Evolutionary conservation across 2,797 vertebrate genomes (phyloP).

Genomic region (Coregonus suidteri): DNA sequence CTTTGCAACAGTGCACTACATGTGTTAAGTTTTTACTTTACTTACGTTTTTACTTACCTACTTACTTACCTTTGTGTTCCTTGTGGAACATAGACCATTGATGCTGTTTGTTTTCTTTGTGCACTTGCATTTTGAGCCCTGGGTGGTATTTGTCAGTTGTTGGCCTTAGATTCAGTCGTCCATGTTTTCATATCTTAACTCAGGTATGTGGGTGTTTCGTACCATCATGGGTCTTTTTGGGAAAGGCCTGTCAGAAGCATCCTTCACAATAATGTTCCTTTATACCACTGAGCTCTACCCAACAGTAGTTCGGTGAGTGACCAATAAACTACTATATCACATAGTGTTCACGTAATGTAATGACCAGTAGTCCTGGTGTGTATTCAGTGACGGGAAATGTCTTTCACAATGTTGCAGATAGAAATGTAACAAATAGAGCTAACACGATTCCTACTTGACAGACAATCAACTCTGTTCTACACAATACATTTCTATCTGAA

Average conservation of each 20-base stretch:
- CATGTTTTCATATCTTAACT: background rate
- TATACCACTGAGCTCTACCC: slow-evolving; percentile 89
- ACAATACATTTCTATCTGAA: too few relatives aligned
- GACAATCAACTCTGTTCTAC: too few relatives aligned
- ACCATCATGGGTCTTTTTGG: slow-evolving; percentile 78
- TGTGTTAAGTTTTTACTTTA: too few relatives aligned
- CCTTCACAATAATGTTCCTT: slow-evolving; percentile 83
- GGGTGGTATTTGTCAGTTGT: background rate
- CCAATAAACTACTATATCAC: background rate
- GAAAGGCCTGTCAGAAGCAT: slow-evolving; percentile 83
- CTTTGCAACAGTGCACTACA: too few relatives aligned
- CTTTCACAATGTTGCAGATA: too few relatives aligned
- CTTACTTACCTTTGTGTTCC: too few relatives aligned
- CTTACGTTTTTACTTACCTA: too few relatives aligned
- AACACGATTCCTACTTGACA: too few relatives aligned
- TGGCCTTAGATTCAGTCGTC: background rate
- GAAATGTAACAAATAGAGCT: too few relatives aligned
- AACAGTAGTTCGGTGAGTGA: slow-evolving; percentile 85
- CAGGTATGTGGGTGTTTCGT: slow-evolving; percentile 73
- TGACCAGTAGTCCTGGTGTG: background rate
- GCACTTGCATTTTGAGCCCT: background rate
- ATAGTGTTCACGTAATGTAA: slow-evolving; percentile 26
- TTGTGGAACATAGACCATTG: too few relatives aligned
- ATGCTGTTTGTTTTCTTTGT: background rate
- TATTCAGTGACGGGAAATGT: too few relatives aligned